Evolutionary conservation across 2,113 vertebrate genomes (phyloP), one percentile per base, ranked within the genome.

Genomic region (Mesocricetus auratus): DNA sequence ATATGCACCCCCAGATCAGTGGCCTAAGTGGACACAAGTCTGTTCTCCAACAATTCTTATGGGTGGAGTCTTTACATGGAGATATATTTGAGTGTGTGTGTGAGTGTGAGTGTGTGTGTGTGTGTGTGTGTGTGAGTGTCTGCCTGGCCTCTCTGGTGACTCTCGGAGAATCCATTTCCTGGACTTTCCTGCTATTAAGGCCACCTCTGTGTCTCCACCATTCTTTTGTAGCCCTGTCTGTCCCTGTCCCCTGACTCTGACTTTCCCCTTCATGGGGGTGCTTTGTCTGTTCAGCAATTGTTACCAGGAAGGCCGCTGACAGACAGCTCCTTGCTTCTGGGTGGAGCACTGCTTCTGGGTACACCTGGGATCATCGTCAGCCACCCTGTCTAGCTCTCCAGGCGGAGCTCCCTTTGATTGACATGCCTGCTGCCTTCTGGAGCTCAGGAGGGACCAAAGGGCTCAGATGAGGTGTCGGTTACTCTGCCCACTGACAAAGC

Each of bases 41-140:
- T 17, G 3, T 45, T 36, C 42, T 74, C 45, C 45, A 1, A 1
- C 8, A 29, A 33, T 42, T 66, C 24, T 50, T n/a, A n/a, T 42
- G 33, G 50, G 42, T n/a, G 1, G 56, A n/a, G 26, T 10, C 47
- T 69, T 66, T 15, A 7, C 12, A 0, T 5, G 0, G 5, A 19
- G 29, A 16, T 17, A 45, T 36, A 8, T 24, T 0, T 26, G 60
- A 24, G 60, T 62, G 60, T 62, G 60, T 62, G 60, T 62, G 60
- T 62, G 60, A 24, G 22, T 62, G 60, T 62, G 60, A 24, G 60
- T 62, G 60, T 62, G 60, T 62, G 60, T 62, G 62, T 64, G 62
- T 29, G 62, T 64, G 62, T 64, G 62, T 64, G 62, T 64, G 62
- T 64, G 62, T 64, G 66, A 36, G 66, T 68, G 31, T 7, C 42